phyloP scores from a whole-genome alignment of 2,113 vertebrate genomes.

The Aix galericulata region DNA sequence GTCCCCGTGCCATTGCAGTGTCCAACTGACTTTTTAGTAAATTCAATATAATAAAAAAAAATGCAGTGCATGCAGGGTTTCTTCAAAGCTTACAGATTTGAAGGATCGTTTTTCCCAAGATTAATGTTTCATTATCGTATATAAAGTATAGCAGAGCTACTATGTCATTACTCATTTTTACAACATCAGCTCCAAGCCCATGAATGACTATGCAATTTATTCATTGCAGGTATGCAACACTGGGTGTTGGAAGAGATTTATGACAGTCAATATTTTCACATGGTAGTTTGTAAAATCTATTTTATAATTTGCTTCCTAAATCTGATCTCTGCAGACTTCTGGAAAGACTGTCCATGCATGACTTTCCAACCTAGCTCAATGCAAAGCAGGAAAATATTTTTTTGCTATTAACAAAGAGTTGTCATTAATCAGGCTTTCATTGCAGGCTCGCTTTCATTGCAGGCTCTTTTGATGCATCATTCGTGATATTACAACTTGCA shows the following conservation, averaged over 20 bases:
- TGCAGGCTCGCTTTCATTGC: rapidly evolving
- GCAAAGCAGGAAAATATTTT: not conserved
- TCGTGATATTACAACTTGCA: not conserved
- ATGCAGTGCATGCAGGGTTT: not conserved
- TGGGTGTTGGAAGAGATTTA: not conserved
- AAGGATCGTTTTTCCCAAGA: not conserved
- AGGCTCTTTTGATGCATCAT: not conserved
- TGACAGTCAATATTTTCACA: not conserved
- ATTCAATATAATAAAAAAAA: not conserved
- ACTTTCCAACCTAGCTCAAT: not conserved
- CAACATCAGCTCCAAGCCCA: not conserved
- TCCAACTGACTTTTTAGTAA: not conserved
- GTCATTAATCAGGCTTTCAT: not conserved
- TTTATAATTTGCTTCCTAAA: not conserved
- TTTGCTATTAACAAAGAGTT: not conserved
- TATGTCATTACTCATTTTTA: not conserved
- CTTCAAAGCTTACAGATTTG: not conserved
- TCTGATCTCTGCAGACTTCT: not conserved
- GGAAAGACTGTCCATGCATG: not conserved
- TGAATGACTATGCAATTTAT: not conserved
- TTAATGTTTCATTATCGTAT: not conserved
- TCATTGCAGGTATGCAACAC: not conserved
- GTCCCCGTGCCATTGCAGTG: not conserved
- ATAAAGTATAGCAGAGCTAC: not conserved
- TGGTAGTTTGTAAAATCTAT: not conserved